phyloP scores from a whole-genome alignment of 2,113 vertebrate genomes.

The Panurus biarmicus region DNA sequence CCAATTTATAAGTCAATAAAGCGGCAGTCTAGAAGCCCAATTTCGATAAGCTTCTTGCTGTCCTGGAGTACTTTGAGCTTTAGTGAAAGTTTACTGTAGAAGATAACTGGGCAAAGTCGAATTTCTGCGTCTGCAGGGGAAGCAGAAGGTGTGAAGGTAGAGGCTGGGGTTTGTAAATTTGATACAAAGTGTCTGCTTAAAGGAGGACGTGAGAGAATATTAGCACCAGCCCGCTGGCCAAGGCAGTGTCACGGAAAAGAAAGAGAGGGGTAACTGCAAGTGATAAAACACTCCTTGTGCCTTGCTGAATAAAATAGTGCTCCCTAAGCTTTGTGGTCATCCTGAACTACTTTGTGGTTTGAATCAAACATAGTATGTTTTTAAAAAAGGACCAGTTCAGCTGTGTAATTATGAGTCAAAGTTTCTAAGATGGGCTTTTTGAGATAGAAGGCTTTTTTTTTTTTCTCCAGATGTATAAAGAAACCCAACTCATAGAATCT shows the following conservation, averaged over 20 bases:
- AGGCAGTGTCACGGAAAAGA: not conserved
- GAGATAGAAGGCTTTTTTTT: not conserved
- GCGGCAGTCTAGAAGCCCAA: not conserved
- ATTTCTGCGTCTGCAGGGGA: not conserved
- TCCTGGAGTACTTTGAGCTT: not conserved
- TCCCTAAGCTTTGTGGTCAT: not conserved
- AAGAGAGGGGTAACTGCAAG: not conserved
- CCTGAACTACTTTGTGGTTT: not conserved
- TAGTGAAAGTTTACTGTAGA: not conserved
- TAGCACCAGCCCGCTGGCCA: not conserved
- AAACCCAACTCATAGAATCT: not conserved
- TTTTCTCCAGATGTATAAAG: not conserved
- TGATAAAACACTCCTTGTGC: not conserved
- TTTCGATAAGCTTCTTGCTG: not conserved
- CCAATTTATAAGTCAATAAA: rapidly evolving
- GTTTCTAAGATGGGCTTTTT: not conserved
- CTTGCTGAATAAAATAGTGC: not conserved
- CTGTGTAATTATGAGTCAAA: not conserved
- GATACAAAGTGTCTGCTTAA: not conserved
- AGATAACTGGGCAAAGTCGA: not conserved
- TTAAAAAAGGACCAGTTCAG: not conserved
- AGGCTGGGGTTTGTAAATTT: not conserved
- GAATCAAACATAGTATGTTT: not conserved
- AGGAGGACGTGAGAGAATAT: not conserved
- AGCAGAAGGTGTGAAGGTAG: not conserved